Base-by-base conservation (phyloP, 2,113 vertebrate species). In the Fregata magnificens region DNA sequence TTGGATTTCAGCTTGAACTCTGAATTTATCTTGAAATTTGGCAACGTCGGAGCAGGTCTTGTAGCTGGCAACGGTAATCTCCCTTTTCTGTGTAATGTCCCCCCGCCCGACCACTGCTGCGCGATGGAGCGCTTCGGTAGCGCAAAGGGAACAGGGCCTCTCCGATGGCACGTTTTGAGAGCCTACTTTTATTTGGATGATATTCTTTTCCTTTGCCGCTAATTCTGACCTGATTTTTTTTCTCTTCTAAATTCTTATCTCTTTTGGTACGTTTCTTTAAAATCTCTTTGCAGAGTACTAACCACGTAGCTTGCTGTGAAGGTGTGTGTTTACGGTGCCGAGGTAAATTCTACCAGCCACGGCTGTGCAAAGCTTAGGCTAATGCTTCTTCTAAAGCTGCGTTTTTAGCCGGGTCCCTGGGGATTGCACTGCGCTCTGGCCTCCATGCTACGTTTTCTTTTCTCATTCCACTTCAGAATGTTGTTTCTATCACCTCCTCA, bases 401-500 rank as follows among this genome's bases (percentile, higher is more conserved):
- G 16, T 3, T 90, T 70, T 10, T 31, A 72, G 31, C 38, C 53
- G 0, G 22, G 14, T 70, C 93, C 93, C 4, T 2, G 7, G 84
- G 34, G 91, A 13, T 78, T 18, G 34, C 7, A 5, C 80, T 16
- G 67, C 80, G 6, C 89, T 82, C 42, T 71, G 88, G 86, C 94
- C 94, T 91, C 86, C 50, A 3, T 1, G 16, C 85, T 67, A 15
- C 88, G 1, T 84, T 96, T 93, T 81, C 79, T 95, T 87, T 90
- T 90, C 93, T 80, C 49, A 5, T 95, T 82, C 91, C 61, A 74
- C 93, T 97, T 92, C 67, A 87, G 86, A 81, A 96, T 88, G 95
- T 83, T 95, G 94, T 95, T 98, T 88, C 96, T 95, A 20, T 95
- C 96, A 96, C 98, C 97, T 98, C 79, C 92, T 25, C n/a, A 88